phyloP scores from a whole-genome alignment of 2,113 vertebrate genomes.

The Hepsetus odoe region DNA sequence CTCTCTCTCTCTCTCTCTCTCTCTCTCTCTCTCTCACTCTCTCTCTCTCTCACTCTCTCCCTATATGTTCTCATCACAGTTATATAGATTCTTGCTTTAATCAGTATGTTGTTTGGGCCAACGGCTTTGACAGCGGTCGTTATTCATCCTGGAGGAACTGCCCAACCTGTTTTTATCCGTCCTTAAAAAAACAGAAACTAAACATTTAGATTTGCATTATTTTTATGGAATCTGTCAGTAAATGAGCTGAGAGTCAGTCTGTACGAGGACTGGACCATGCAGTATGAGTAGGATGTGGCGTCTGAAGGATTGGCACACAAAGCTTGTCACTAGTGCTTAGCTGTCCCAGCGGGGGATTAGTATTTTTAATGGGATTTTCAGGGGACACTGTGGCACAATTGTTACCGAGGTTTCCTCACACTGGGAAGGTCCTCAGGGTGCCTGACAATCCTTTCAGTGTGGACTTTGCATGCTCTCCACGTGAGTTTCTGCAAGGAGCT shows the following conservation, averaged over 20 bases:
- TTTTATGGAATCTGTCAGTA: constrained; percentile 13
- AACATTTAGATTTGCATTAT: not conserved
- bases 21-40: not conserved
- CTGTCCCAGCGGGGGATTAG: constrained; percentile 61
- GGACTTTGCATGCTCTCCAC: too few species aligned
- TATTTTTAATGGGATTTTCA: constrained; percentile 72
- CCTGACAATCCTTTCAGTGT: too few species aligned
- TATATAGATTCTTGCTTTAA: not conserved
- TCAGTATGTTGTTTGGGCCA: constrained; percentile 14
- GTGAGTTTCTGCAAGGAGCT: too few species aligned
- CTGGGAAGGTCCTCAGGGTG: too few species aligned
- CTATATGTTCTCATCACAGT: constrained; percentile 1
- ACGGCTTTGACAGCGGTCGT: not conserved
- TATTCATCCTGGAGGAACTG: not conserved
- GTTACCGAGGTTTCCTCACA: too few species aligned
- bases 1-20: not conserved
- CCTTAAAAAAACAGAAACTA: not conserved
- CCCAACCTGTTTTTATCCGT: not conserved
- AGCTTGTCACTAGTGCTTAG: not conserved
- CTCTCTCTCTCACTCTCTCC: not conserved
- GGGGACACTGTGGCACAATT: too few species aligned
- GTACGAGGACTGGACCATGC: not conserved
- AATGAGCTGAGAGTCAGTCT: not conserved
- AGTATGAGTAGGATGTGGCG: constrained; percentile 38
- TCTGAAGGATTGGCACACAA: constrained; percentile 55